Evolutionary conservation across 2,113 vertebrate species (phyloP).

Genomic region (Zingel zingel): DNA sequence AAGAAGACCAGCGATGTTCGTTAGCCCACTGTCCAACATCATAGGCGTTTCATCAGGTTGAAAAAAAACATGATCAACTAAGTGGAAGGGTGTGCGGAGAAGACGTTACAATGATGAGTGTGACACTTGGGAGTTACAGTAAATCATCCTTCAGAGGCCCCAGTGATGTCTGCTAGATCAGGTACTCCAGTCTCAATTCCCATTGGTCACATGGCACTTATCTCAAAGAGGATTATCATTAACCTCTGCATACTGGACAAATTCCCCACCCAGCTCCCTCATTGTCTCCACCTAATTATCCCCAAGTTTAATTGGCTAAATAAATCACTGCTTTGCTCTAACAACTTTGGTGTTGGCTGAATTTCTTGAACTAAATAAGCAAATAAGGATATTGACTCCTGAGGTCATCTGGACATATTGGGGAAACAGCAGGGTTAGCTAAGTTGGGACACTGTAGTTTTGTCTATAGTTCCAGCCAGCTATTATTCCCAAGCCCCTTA

Average conservation of each 20-base stretch:
- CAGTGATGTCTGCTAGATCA: slow-evolving; percentile 50
- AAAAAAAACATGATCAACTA: slow-evolving; percentile 51
- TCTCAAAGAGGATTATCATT: slow-evolving; percentile 79
- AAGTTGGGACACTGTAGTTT: slow-evolving; percentile 21
- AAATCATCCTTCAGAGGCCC: slow-evolving; percentile 53
- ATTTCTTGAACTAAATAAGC: slow-evolving; percentile 53
- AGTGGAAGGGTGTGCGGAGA: slow-evolving; percentile 31
- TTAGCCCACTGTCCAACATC: slow-evolving; percentile 4
- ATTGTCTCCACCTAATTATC: slow-evolving; percentile 74
- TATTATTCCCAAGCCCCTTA: slow-evolving; percentile 10
- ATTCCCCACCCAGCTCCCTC: slow-evolving; percentile 62
- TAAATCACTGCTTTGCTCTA: slow-evolving; percentile 74
- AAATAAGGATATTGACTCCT: slow-evolving; percentile 61
- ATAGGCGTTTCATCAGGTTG: slow-evolving; percentile 40
- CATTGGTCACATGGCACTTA: slow-evolving; percentile 78
- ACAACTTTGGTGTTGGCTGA: slow-evolving; percentile 52
- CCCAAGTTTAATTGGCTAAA: slow-evolving; percentile 79
- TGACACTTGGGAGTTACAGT: slow-evolving; percentile 52
- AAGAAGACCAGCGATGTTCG: slow-evolving; percentile 9
- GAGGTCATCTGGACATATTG: slow-evolving; percentile 47
- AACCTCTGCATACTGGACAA: slow-evolving; percentile 76
- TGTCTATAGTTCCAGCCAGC: slow-evolving; percentile 5
- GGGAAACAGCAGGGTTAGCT: slow-evolving; percentile 29
- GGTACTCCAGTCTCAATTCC: slow-evolving; percentile 57
- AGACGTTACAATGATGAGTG: slow-evolving; percentile 65